Evolutionary conservation across 2,888 invertebrate genomes (phyloP), one percentile per base, ranked within the genome.

Genomic region (Tillus elongatus): DNA sequence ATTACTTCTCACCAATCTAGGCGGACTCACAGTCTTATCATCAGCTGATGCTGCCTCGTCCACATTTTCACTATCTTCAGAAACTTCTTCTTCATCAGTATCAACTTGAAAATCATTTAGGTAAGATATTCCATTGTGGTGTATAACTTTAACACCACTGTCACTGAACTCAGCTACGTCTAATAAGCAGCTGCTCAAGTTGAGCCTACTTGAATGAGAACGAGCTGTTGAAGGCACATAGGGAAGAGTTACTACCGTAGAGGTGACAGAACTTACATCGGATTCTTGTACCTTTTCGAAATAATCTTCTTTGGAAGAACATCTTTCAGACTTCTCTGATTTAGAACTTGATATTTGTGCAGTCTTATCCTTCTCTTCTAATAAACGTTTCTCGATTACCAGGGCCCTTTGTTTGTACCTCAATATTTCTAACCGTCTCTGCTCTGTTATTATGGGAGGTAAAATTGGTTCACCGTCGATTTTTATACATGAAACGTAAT

Each of bases 401-500:
- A 77, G 64, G 1, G 85, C 84, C 40, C 79, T 63, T 31, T 77
- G 65, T 57, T 73, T 79, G 58, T 80, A 81, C 46, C 72, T 71
- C 49, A 71, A 71, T 73, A 83, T 77, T 64, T 83, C 78, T 52
- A 70, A 67, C 14, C 73, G 68, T 44, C 73, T 70, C 59, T 75
- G 71, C 45, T 72, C 69, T 8, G 78, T 81, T 57, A 83, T 69
- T 83, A 85, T 64, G 31, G 86, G 85, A 35, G 85, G 84, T 43
- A 86, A 71, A 46, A 86, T 76, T 12, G 83, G 78, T 34, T 74
- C 67, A 39, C 84, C 84, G 62, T 78, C 76, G 47, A 84, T 70
- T 70, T 75, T 79, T 60, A 85, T 82, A 51, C 77, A 78, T 30
- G 85, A 85, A 37, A 73, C 64, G 55, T 77, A 81, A n/a, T n/a